Evolutionary conservation across 2,797 vertebrate species (phyloP).

Genomic region (Zalophus californianus): DNA sequence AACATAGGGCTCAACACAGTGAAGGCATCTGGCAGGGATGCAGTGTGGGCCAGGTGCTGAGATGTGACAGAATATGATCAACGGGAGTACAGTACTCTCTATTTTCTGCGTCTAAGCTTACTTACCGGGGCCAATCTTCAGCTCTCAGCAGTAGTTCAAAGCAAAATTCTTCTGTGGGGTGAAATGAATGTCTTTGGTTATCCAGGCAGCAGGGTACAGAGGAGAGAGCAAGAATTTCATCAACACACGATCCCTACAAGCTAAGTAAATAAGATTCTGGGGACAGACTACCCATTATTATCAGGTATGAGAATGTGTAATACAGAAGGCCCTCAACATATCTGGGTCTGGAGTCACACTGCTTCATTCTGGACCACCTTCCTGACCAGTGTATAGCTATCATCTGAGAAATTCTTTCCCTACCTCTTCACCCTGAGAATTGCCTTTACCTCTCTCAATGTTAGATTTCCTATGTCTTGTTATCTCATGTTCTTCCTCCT

Average conservation of each 20-base stretch:
- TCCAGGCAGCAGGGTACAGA: constrained; percentile 58
- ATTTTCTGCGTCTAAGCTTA: constrained; percentile 71
- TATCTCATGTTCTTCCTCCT: background rate
- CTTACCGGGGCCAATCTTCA: constrained; percentile 72
- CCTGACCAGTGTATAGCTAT: background rate
- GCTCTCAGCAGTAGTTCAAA: constrained; percentile 66
- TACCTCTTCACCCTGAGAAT: background rate
- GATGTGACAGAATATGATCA: background rate
- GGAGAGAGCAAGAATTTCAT: constrained; percentile 71
- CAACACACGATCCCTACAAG: constrained; percentile 52
- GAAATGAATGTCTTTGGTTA: constrained; percentile 77
- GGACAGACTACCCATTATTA: background rate
- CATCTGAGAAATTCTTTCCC: background rate
- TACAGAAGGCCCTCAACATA: background rate
- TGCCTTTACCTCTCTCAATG: background rate
- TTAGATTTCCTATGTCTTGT: background rate
- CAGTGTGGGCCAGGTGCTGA: background rate
- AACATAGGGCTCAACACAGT: background rate
- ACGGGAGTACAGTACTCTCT: background rate
- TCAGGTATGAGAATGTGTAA: background rate
- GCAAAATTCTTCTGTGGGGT: constrained; percentile 73
- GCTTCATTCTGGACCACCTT: background rate
- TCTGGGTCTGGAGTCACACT: background rate
- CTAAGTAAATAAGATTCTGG: constrained; percentile 37
- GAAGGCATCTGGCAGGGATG: background rate